A percentile compares a stretch with the other conserved stretches of the same genome.
Conservation (phyloP, 2,888 invertebrate species). For the Lasioglossum marginatum region DNA sequence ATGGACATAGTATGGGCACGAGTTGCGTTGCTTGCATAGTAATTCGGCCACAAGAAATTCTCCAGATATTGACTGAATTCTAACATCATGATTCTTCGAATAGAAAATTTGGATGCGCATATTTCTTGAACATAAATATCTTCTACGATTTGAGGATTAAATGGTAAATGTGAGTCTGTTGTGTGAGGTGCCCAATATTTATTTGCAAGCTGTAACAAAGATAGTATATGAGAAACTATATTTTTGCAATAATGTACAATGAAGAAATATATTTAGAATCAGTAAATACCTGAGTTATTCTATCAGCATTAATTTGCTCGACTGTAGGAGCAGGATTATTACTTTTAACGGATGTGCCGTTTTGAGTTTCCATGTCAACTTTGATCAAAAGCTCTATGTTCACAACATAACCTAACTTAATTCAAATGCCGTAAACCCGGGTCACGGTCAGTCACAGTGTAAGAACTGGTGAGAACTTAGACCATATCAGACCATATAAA, state of each 20-base stretch:
- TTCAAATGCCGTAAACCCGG: too few relatives aligned
- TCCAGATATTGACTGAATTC: slow-evolving; percentile 99
- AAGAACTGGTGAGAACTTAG: too few relatives aligned
- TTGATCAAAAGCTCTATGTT: slow-evolving; percentile 14
- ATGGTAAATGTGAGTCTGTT: slow-evolving; percentile 89
- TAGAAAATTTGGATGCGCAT: slow-evolving; percentile 92
- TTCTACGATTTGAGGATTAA: slow-evolving; percentile 92
- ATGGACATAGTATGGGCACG: slow-evolving; percentile 98
- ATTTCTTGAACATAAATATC: slow-evolving; percentile 96
- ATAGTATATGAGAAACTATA: slow-evolving; percentile 80
- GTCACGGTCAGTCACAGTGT: too few relatives aligned
- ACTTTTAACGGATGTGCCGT: slow-evolving; percentile 74
- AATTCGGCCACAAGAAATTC: slow-evolving; percentile 98
- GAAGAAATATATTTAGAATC: neutral
- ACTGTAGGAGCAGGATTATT: slow-evolving; percentile 90
- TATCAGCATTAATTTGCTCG: slow-evolving; percentile 95
- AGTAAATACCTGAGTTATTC: slow-evolving; percentile 92
- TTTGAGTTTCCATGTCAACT: slow-evolving; percentile 76
- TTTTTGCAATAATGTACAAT: neutral
- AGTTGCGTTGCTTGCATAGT: slow-evolving; percentile 89
- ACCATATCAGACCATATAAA: too few relatives aligned
- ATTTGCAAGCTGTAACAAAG: slow-evolving; percentile 90
- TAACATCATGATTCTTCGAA: slow-evolving; percentile 96
- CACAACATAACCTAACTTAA: slow-evolving; percentile 23
- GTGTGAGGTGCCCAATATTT: slow-evolving; percentile 97